phyloP scores from a whole-genome alignment of 1,140 invertebrate genomes.

The Oppia nitens region DNA sequence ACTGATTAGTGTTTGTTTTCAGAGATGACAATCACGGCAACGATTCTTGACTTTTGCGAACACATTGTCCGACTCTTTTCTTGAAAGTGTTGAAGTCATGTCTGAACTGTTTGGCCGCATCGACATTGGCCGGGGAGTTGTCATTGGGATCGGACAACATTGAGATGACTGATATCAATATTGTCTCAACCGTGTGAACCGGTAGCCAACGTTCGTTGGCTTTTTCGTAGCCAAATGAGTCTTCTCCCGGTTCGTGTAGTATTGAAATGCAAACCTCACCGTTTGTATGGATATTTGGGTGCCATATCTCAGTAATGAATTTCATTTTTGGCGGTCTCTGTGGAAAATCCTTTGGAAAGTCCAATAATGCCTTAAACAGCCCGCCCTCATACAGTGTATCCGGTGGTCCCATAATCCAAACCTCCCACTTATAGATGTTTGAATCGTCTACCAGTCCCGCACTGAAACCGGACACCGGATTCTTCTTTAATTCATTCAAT shows the following conservation, averaged over 20 bases:
- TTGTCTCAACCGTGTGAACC: neutral
- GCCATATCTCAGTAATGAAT: neutral
- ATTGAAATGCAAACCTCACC: neutral
- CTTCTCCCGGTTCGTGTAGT: neutral
- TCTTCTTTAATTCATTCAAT: neutral
- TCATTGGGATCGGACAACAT: neutral
- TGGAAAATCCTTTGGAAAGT: neutral
- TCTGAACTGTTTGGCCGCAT: neutral
- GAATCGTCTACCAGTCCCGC: neutral
- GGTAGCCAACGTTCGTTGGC: neutral
- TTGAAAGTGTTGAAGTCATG: neutral
- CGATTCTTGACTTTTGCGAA: neutral
- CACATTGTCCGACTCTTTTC: neutral
- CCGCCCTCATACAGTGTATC: neutral
- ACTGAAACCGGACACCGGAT: neutral
- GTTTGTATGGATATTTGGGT: neutral
- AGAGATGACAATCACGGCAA: no score
- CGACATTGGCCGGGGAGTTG: neutral
- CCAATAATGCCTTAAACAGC: neutral
- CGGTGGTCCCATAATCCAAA: neutral
- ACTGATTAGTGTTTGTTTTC: no score
- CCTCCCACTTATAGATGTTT: neutral
- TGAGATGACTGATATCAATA: neutral
- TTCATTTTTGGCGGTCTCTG: neutral
- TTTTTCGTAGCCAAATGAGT: neutral